phyloP scores from a whole-genome alignment of 2,113 vertebrate genomes.

The Brienomyrus brachyistius region DNA sequence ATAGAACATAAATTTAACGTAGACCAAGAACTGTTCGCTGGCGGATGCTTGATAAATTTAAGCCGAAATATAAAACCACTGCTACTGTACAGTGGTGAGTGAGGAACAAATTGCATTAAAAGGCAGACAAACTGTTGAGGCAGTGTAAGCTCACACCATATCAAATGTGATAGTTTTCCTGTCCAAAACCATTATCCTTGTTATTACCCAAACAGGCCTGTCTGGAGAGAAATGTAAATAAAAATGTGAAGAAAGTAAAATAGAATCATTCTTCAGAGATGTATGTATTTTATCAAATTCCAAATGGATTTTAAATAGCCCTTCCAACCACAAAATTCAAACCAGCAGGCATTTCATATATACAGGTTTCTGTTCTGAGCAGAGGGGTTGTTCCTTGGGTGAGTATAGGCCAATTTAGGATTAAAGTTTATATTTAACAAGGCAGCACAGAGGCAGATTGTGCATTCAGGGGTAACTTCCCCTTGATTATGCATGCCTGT shows the following conservation, averaged over 20 bases:
- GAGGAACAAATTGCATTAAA: neutral
- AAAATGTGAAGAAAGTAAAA: neutral
- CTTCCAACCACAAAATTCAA: neutral
- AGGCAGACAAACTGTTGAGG: neutral
- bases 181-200: neutral
- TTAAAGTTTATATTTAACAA: conserved; percentile 58
- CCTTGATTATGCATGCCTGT: conserved; percentile 63
- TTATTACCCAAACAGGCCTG: neutral
- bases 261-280: neutral
- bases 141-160: neutral
- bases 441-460: conserved; percentile 44
- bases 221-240: neutral
- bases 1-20: neutral
- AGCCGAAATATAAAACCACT: neutral
- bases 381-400: conserved; percentile 38
- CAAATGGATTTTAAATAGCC: conserved; percentile 5
- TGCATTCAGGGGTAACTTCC: conserved; percentile 46
- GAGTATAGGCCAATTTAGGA: conserved; percentile 47
- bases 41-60: neutral
- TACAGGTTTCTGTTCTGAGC: conserved; percentile 38
- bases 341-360: neutral
- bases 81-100: neutral
- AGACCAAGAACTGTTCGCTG: neutral
- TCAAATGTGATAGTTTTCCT: neutral
- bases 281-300: neutral